Percentiles rank a stretch among this genome's conserved stretches.
Conservation (phyloP, 2,888 invertebrate species). For the Plebejus melissa region DNA sequence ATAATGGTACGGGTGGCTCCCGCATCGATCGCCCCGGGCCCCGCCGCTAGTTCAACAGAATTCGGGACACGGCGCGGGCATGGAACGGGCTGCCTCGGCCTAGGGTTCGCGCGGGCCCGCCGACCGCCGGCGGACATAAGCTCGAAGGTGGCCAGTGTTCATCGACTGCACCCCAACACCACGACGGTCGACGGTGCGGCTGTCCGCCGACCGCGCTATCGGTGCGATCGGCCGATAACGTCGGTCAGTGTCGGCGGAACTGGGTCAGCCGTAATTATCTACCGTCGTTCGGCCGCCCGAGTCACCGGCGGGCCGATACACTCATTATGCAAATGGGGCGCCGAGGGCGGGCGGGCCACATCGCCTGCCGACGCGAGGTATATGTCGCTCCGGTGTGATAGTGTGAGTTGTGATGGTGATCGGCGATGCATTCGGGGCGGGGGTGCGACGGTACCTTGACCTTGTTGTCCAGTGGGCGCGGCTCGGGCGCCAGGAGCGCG, state of each 20-base stretch:
- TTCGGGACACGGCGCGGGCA: background rate
- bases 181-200: background rate
- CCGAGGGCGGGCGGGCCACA: conserved; percentile 38
- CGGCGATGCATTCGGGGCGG: background rate
- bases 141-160: conserved; percentile 35
- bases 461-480: conserved; percentile 84
- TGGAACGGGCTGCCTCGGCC: background rate
- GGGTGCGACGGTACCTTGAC: conserved; percentile 80
- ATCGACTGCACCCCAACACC: conserved; percentile 28
- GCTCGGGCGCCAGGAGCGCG: conserved; percentile 81
- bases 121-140: conserved; percentile 1
- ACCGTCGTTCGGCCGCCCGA: conserved; percentile 37
- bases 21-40: background rate
- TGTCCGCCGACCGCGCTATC: conserved; percentile 28
- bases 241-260: conserved; percentile 46
- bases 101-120: background rate
- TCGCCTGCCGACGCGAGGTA: conserved; percentile 42
- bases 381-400: background rate
- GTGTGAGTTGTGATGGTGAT: background rate
- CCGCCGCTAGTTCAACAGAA: background rate
- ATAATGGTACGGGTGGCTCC: background rate
- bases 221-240: conserved; percentile 9
- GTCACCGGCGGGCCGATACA: conserved; percentile 41
- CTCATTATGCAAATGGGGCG: conserved; percentile 68
- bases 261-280: conserved; percentile 49